Percentiles rank a stretch among this genome's conserved stretches.
These are phyloP conservation scores for Danio tinwini DNA, from an alignment of 2,797 vertebrate species.

Conservation along the genomic window DNA sequence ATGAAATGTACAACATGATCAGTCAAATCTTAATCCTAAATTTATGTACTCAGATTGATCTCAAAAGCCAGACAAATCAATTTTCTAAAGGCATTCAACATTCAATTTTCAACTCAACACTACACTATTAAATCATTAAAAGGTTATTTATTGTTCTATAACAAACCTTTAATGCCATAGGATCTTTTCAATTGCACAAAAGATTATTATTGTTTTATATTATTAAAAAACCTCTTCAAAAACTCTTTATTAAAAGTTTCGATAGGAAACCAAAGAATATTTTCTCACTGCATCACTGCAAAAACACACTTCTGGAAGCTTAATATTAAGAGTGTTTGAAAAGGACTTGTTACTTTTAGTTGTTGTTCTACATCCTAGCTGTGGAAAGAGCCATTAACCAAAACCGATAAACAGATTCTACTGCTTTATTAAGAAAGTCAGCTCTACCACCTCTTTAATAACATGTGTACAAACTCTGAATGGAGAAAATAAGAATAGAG, in stretches of 20 bases:
- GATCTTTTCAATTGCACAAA: too few relatives aligned
- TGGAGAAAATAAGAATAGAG: not conserved
- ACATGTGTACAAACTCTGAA: not conserved
- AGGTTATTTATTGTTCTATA: too few relatives aligned
- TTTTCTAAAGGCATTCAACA: not conserved
- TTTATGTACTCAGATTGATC: not conserved
- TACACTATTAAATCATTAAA: too few relatives aligned
- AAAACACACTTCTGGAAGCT: too few relatives aligned
- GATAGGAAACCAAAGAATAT: too few relatives aligned
- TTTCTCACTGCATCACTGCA: too few relatives aligned
- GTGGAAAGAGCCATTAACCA: not conserved
- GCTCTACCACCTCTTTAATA: not conserved
- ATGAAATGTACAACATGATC: not conserved
- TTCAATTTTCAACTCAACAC: too few relatives aligned
- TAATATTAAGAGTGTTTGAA: not conserved
- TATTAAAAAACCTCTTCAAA: too few relatives aligned
- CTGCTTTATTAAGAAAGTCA: conserved; percentile 2
- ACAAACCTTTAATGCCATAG: too few relatives aligned
- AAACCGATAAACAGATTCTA: conserved; percentile 1
- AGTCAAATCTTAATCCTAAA: not conserved
- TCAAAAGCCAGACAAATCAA: not conserved
- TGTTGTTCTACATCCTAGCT: not conserved
- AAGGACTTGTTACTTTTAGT: not conserved
- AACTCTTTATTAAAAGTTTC: too few relatives aligned
- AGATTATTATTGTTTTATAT: too few relatives aligned